Base-by-base conservation (phyloP, 2,888 invertebrate genomes). In the Drosophila nr. perissopoda region DNA sequence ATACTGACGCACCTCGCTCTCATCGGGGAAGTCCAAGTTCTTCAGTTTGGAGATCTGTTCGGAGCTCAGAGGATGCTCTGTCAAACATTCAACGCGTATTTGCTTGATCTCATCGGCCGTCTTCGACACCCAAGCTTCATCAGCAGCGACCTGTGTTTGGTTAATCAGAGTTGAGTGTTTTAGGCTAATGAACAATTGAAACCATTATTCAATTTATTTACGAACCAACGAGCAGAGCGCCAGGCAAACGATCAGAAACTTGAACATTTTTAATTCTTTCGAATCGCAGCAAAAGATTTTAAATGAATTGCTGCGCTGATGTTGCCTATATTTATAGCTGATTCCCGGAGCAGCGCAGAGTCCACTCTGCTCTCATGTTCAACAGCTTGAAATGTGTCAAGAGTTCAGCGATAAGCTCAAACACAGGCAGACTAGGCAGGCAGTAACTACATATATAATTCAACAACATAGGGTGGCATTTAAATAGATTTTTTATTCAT, bases 91-190 rank as follows among this genome's bases (percentile, higher is more conserved):
- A 0, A 64, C 42, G 25, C 92, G 92, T 4, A 92, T 90, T 4
- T 53, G 71, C 64, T 84, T 90, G 46, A 92, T 82, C 63, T 93
- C 83, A 1, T 89, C 91, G 7, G 77, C 70, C 0, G 81, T 88
- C 48, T 92, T 92, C 4, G 90, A 76, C 4, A 53, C 77, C 92
- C 91, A 92, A n/a, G 91, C 86, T 11, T 64, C 91, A 33, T 91
- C 88, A 59, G 91, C 91, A 57, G 51, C 67, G 29, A 72, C 89
- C 91, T 91, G 57, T 21, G 4, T 34, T 36, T 10, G 4, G 48
- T 25, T 29, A 57, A 49, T 34, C 21, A 58, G 31, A 34, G 25
- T 16, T 6, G 10, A 38, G 29, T 8, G 8, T n/a, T 18, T 49
- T 52, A 57, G 27, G 25, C 52, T 38, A 42, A 31, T 16, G 5